phyloP scores from a whole-genome alignment of 2,113 vertebrate species.

The Pyrgilauda ruficollis region DNA sequence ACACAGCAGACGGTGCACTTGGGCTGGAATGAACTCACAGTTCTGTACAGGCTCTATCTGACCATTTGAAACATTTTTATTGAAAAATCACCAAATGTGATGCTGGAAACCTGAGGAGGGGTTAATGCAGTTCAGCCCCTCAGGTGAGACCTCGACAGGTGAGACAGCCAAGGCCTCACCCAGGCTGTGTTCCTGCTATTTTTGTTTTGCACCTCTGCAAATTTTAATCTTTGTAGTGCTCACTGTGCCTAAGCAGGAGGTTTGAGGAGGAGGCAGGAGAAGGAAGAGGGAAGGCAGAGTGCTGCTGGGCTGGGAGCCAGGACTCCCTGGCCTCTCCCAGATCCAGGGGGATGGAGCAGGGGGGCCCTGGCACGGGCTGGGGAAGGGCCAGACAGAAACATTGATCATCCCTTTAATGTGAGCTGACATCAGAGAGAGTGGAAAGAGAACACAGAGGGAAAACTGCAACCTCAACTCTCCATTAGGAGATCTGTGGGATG shows the following conservation, averaged over 20 bases:
- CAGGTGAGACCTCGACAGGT: neutral
- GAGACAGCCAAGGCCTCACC: neutral
- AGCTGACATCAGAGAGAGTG: constrained; percentile 50
- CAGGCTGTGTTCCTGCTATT: neutral
- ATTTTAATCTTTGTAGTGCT: neutral
- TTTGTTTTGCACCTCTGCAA: constrained; percentile 10
- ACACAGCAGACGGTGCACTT: rapidly evolving
- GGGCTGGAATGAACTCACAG: neutral
- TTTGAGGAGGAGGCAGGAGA: neutral
- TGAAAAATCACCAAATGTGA: neutral
- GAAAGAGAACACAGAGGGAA: constrained; percentile 36
- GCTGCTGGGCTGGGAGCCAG: constrained; percentile 23
- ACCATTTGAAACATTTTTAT: neutral
- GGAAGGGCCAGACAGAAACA: constrained; percentile 63
- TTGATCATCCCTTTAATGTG: constrained; percentile 58
- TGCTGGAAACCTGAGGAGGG: neutral
- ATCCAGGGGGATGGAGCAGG: neutral
- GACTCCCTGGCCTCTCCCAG: neutral
- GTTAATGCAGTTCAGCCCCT: neutral
- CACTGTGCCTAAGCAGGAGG: neutral
- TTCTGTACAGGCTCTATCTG: rapidly evolving
- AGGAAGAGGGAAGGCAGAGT: neutral
- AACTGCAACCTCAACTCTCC: constrained; percentile 37
- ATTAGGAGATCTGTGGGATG: neutral
- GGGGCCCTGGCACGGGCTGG: neutral